These are phyloP conservation scores for Ischnus inquisitorius DNA, from an alignment of 2,888 invertebrate genomes.

Conservation along the genomic window DNA sequence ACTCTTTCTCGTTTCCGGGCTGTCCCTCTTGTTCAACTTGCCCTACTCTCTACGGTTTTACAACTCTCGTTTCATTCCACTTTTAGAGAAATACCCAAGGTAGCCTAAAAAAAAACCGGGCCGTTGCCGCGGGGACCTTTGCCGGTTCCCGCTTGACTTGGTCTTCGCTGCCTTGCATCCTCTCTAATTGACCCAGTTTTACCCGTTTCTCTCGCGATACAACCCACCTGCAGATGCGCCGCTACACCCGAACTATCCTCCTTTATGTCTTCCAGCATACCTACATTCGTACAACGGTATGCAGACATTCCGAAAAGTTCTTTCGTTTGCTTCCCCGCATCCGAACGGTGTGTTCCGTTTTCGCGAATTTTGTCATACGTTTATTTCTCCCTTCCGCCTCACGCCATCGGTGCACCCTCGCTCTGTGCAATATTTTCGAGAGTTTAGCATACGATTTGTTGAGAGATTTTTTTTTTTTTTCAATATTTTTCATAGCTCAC, in stretches of 20 bases:
- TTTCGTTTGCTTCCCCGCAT: not conserved
- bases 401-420: not conserved
- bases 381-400: not conserved
- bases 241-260: not conserved
- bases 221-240: slow-evolving; percentile 48
- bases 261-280: not conserved
- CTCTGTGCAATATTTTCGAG: not conserved
- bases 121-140: slow-evolving; percentile 69
- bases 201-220: slow-evolving; percentile 54
- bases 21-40: not conserved
- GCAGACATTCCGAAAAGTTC: not conserved
- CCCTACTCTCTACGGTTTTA: not conserved
- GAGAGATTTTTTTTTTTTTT: slow-evolving; percentile 14
- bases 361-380: not conserved
- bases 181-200: slow-evolving; percentile 79
- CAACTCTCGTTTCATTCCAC: slow-evolving; percentile 34
- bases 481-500: not conserved
- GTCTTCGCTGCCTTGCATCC: slow-evolving; percentile 70
- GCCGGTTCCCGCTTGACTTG: slow-evolving; percentile 57
- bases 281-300: not conserved
- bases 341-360: not conserved
- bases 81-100: slow-evolving; percentile 41
- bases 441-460: not conserved
- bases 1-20: slow-evolving; percentile 1
- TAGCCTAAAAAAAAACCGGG: slow-evolving; percentile 68